A percentile compares a stretch with the other conserved stretches of the same genome.
phyloP scores from a whole-genome alignment of 2,797 vertebrate genomes.

The Clamator glandarius region DNA sequence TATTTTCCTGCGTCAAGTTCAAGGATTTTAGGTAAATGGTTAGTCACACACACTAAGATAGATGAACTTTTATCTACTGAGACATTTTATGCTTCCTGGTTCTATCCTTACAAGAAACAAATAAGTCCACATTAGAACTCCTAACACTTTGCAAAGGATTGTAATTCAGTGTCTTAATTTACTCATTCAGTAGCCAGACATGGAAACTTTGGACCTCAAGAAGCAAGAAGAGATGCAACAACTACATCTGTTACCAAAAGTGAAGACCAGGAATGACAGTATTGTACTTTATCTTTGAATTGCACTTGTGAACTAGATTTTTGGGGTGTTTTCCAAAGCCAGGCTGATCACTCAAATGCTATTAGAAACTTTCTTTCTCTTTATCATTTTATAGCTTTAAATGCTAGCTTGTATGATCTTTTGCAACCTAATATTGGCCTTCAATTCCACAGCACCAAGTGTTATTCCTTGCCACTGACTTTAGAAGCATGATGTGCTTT shows the following conservation, averaged over 20 bases:
- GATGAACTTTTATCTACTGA: neutral
- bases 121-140: neutral
- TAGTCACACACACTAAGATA: neutral
- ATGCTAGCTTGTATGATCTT: neutral
- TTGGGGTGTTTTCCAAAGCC: neutral
- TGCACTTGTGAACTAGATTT: neutral
- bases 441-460: neutral
- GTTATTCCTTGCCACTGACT: neutral
- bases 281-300: neutral
- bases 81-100: neutral
- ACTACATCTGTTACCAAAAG: neutral
- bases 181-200: neutral
- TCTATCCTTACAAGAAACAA: neutral
- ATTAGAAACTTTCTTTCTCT: neutral
- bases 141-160: neutral
- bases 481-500: neutral
- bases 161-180: neutral
- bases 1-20: neutral
- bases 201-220: neutral
- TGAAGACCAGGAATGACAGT: neutral
- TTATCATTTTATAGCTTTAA: neutral
- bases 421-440: neutral
- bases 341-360: neutral
- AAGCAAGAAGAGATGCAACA: neutral
- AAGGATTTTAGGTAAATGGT: neutral